phyloP scores from a whole-genome alignment of 2,888 invertebrate species.

The Thyatira batis region DNA sequence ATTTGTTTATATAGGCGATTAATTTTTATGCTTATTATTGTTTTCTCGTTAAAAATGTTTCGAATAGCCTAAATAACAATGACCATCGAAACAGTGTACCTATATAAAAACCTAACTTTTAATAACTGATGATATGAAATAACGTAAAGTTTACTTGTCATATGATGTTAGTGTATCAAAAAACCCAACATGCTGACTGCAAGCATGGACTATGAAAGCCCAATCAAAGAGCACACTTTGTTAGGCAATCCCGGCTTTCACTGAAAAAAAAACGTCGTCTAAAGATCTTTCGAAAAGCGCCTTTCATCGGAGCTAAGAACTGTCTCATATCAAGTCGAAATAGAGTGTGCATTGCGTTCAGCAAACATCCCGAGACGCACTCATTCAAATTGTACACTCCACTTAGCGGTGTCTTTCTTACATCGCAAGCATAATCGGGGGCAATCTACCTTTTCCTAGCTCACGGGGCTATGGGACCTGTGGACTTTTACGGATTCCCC shows the following conservation, averaged over 20 bases:
- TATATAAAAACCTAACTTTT: no score
- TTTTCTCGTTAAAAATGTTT: no score
- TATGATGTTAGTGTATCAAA: no score
- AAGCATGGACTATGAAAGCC: conserved; percentile 36
- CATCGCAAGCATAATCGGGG: conserved; percentile 58
- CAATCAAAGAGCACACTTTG: conserved; percentile 61
- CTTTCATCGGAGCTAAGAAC: conserved; percentile 52
- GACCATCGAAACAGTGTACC: no score
- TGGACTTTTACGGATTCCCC: neutral
- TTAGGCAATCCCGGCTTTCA: conserved; percentile 62
- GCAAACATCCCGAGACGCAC: conserved; percentile 74
- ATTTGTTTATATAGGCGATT: neutral
- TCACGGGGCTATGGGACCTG: conserved; percentile 8
- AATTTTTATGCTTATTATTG: no score
- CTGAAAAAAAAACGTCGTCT: conserved; percentile 49
- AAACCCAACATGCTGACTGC: neutral
- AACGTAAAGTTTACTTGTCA: no score
- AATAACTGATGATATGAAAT: no score
- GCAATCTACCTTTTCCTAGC: conserved; percentile 37
- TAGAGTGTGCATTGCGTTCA: conserved; percentile 67
- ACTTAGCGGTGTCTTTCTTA: conserved; percentile 52
- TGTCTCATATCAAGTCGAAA: conserved; percentile 68
- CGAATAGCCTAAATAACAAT: no score
- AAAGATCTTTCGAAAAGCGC: conserved; percentile 46
- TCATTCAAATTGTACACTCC: conserved; percentile 70